These are phyloP conservation scores for Ceyx margarethae DNA, from an alignment of 2,113 vertebrate genomes.

Conservation along the genomic window DNA sequence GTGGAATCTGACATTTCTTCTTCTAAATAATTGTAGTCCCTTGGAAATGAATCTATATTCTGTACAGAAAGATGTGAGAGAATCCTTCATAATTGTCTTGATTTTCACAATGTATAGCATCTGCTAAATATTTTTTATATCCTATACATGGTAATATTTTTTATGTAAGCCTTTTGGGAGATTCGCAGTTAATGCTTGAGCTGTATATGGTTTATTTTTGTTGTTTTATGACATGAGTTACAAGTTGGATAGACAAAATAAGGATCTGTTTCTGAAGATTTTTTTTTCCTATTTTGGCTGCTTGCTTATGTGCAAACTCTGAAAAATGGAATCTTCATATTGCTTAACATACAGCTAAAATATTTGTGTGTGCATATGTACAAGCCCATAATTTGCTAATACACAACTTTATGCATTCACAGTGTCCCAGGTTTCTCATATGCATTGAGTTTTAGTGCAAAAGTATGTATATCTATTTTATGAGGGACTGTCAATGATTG, in stretches of 20 bases:
- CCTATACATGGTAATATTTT: background rate
- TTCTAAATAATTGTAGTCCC: background rate
- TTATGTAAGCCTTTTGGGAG: background rate
- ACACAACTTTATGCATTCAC: conserved; percentile 51
- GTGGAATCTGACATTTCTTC: background rate
- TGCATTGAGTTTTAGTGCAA: conserved; percentile 62
- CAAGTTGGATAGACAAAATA: background rate
- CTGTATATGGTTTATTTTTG: background rate
- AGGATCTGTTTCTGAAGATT: background rate
- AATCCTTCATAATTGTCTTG: background rate
- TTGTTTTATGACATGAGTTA: background rate
- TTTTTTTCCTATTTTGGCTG: conserved; percentile 19
- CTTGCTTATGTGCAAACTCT: conserved; percentile 26
- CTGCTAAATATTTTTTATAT: background rate
- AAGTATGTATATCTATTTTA: conserved; percentile 59
- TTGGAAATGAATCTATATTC: background rate
- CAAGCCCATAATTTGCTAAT: conserved; percentile 50
- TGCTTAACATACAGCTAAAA: conserved; percentile 22
- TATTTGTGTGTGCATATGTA: conserved; percentile 66
- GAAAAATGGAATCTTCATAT: conserved; percentile 10
- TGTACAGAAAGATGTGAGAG: background rate
- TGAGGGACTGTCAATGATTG: conserved; percentile 60
- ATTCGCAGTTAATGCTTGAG: background rate
- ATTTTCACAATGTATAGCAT: background rate
- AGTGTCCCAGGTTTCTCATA: conserved; percentile 60